Base-by-base conservation (phyloP, 2,888 invertebrate genomes). In the Drosophila nr. perissopoda region DNA sequence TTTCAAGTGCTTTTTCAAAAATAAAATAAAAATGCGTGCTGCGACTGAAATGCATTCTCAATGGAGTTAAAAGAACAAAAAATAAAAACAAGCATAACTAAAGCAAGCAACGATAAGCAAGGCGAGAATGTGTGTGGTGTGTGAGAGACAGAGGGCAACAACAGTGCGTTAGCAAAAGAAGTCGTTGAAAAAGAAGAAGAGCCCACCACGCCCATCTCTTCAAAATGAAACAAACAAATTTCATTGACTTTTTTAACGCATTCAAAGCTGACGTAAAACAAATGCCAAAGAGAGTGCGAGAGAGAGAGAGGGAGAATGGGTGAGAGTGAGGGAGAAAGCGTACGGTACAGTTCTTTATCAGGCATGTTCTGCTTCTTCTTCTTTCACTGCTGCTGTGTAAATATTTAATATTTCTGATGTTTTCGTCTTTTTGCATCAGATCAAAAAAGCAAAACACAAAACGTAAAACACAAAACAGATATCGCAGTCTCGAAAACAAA, bases 21-120 rank as follows among this genome's bases (percentile, higher is more conserved):
- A 46, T 16, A 8, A 62, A 83, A 68, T 56, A 46, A 79, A 79
- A 82, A 88, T 85, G 90, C 88, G 80, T 85, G 77, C 80, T 66
- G 70, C 79, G 85, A 71, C 87, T 81, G 73, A 75, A 70, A 70
- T 85, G 86, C 85, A 90, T 90, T 86, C 85, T 90, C 80, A 88
- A 85, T 87, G 85, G 87, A 89, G 70, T 67, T 70, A 65, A 78
- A 81, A 81, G 11, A 33, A 11, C 33, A 61, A 79, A 76, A 79
- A 62, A 57, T n/a, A 38, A 57, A 49, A 54, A 46, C 72, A 73
- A 58, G 25, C 34, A 49, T 38, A 56, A 56, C 79, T 70, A 63
- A 59, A 64, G 56, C 51, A 29, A 53, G 38, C 25, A 63, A 21
- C 21, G 46, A 46, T 82, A 79, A 73, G 70, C 63, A 46, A 36